These are phyloP conservation scores for Cybosia mesomella DNA, from an alignment of 2,888 invertebrate species.

Conservation along the genomic window DNA sequence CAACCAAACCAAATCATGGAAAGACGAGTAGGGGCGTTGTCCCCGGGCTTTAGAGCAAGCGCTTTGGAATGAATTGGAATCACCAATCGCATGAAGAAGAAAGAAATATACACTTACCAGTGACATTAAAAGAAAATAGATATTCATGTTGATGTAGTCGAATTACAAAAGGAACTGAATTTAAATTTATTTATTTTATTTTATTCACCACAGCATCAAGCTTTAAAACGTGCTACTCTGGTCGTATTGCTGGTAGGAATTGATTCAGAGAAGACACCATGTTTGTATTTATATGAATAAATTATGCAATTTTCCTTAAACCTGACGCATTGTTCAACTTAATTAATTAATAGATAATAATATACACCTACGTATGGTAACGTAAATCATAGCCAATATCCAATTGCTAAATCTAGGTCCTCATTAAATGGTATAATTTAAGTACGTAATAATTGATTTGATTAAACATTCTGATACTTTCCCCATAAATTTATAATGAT, in stretches of 20 bases:
- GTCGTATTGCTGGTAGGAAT: not conserved
- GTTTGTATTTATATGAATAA: not conserved
- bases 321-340: not conserved
- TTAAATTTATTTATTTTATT: not conserved
- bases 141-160: slow-evolving; percentile 4
- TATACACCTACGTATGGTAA: not conserved
- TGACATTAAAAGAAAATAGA: not conserved
- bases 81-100: not conserved
- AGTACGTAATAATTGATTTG: too few species aligned
- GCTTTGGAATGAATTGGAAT: too few species aligned
- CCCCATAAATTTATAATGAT: not conserved
- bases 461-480: not conserved
- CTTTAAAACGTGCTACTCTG: not conserved
- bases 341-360: not conserved
- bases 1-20: too few species aligned
- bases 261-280: not conserved
- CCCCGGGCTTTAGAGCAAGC: too few species aligned
- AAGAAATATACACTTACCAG: slow-evolving; percentile 3
- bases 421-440: not conserved
- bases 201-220: not conserved
- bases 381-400: not conserved
- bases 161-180: not conserved
- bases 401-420: not conserved
- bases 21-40: too few species aligned
- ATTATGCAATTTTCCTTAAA: slow-evolving; percentile 2